A percentile compares a stretch with the other conserved stretches of the same genome.
Evolutionary conservation across 2,797 vertebrate species (phyloP).

Genomic region (Poecilia velifera): DNA sequence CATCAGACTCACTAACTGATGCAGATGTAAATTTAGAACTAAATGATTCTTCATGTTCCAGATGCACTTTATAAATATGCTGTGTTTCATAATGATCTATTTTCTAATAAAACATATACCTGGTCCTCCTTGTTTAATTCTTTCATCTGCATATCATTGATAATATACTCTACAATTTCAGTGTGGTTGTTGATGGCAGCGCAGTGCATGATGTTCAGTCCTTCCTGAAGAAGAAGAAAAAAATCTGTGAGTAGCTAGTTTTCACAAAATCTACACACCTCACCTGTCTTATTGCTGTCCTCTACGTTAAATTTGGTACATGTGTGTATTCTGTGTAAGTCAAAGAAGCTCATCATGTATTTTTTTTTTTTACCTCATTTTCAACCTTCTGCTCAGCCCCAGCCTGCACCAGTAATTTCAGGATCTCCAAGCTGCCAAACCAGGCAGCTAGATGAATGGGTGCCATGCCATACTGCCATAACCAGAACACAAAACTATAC

Average conservation of each 20-base stretch:
- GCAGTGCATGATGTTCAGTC: constrained; percentile 90
- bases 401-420: constrained; percentile 87
- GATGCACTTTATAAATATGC: background rate
- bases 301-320: background rate
- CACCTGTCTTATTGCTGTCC: background rate
- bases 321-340: background rate
- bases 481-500: constrained; percentile 17
- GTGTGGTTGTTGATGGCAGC: constrained; percentile 89
- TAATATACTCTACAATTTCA: constrained; percentile 86
- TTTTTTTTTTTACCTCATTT: constrained; percentile 68
- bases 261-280: background rate
- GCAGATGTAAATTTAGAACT: background rate
- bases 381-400: constrained; percentile 88
- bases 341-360: background rate
- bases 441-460: constrained; percentile 90
- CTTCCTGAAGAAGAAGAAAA: constrained; percentile 78
- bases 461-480: constrained; percentile 85
- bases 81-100: background rate
- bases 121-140: constrained; percentile 86
- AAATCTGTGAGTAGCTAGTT: background rate
- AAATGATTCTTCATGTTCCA: background rate
- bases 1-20: background rate
- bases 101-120: constrained; percentile 68
- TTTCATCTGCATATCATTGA: constrained; percentile 89
- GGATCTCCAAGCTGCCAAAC: constrained; percentile 88